phyloP scores from a whole-genome alignment of 2,797 vertebrate genomes.

The Halcyon chelicuti region DNA sequence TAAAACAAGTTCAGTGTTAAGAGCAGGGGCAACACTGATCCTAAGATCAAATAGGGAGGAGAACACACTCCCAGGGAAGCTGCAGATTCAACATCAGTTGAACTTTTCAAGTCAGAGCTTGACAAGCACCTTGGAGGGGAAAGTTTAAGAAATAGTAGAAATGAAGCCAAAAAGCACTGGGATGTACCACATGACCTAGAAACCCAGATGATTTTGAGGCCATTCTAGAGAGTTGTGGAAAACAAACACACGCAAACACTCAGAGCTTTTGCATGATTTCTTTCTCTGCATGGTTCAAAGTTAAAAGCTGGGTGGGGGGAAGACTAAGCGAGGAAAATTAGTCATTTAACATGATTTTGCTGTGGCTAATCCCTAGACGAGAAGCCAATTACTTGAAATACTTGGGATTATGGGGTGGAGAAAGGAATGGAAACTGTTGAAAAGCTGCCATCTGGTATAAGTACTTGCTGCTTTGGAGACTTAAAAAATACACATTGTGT shows the following conservation, averaged over 20 bases:
- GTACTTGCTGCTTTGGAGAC: background rate
- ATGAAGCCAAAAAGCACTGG: background rate
- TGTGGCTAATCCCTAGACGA: constrained; percentile 7
- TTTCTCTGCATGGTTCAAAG: background rate
- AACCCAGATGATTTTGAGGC: background rate
- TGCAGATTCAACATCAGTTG: background rate
- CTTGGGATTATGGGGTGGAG: constrained; percentile 16
- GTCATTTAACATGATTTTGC: background rate
- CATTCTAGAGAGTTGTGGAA: background rate
- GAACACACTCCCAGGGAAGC: background rate
- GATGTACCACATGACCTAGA: background rate
- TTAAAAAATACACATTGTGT: background rate
- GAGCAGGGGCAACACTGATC: background rate
- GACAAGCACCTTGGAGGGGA: background rate
- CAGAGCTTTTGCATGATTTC: background rate
- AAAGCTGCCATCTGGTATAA: constrained; percentile 27
- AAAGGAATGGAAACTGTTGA: constrained; percentile 36
- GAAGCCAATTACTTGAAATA: constrained; percentile 13
- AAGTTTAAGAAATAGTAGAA: constrained; percentile 6
- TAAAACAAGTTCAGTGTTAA: background rate
- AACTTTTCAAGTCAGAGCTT: background rate
- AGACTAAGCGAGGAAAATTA: background rate
- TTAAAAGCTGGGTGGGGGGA: background rate
- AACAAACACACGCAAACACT: background rate
- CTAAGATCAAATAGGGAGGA: background rate